phyloP scores from a whole-genome alignment of 2,797 vertebrate genomes.

The Gallirallus australis region DNA sequence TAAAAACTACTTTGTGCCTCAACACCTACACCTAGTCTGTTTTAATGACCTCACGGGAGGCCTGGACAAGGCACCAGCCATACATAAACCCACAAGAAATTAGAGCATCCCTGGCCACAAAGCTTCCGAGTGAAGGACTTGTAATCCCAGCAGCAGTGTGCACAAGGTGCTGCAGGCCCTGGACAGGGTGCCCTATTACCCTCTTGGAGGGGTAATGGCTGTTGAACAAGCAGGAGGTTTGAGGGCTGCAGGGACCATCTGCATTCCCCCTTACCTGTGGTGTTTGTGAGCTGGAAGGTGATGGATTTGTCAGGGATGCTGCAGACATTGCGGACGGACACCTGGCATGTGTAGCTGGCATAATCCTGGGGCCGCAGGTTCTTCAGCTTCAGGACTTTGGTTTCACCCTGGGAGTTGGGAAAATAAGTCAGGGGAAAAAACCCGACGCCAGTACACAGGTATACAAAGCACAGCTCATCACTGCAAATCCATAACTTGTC shows the following conservation, averaged over 20 bases:
- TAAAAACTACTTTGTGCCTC: conserved; percentile 31
- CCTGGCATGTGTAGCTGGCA: conserved; percentile 95
- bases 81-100: neutral
- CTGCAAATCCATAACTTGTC: neutral
- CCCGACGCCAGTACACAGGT: neutral
- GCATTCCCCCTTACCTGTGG: conserved; percentile 82
- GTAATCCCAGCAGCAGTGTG: neutral
- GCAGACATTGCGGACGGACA: conserved; percentile 96
- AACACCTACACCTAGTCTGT: neutral
- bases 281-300: conserved; percentile 94
- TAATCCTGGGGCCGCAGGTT: conserved; percentile 95
- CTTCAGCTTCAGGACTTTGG: conserved; percentile 97
- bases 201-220: neutral
- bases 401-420: conserved; percentile 87
- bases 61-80: neutral
- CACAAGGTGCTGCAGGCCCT: neutral
- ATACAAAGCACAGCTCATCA: neutral
- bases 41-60: neutral
- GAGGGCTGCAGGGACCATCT: neutral
- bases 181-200: neutral
- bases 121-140: neutral
- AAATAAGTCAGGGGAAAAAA: neutral
- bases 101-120: neutral
- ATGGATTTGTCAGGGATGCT: conserved; percentile 93
- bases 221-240: fast-evolving